Evolutionary conservation across 2,113 vertebrate genomes (phyloP), one percentile per base, ranked within the genome.

Genomic region (Paratilapia polleni): DNA sequence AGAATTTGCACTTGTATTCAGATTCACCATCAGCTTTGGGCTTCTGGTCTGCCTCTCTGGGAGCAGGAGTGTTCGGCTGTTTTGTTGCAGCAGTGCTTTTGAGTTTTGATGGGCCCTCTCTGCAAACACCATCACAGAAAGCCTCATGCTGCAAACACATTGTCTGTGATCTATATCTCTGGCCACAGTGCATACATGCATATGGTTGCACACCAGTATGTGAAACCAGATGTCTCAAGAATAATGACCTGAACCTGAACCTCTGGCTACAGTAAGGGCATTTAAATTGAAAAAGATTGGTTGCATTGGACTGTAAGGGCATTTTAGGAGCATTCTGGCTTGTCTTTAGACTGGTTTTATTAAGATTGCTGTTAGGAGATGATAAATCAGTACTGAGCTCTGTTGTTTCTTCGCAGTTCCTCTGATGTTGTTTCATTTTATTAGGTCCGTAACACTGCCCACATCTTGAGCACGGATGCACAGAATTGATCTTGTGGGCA

Each of bases 1-100:
- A 96, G 86, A 96, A 96, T 82, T 92, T 96, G 76, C 96, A 96
- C 64, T 95, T 95, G 26, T 90, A 94, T 10, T 93, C 74, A 6
- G 31, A 19, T 13, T 89, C 82, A 54, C 49, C 81, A 41, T 90
- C 87, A 63, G 38, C 58, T 49, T 47, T 14, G n/a, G 47, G 13
- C 19, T 56, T 78, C 56, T 66, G 49, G 24, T 62, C n/a, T 34
- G 56, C 11, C 8, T 87, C 81, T 77, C 57, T 82, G 3, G 75
- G 2, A 82, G 20, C 8, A 52, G 68, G 22, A 49, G 24, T 62
- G 77, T 54, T 34, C 28, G 5, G 22, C 14, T 70, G 60, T 31
- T 73, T 24, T 63, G 34, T 77, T 86, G 36, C 70, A 49, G 38
- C 43, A 34, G 82, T 52, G 73, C 38, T 78, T 73, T 66, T 61